Evolutionary conservation across 2,888 invertebrate genomes (phyloP).

Genomic region (Octodonta nipae): DNA sequence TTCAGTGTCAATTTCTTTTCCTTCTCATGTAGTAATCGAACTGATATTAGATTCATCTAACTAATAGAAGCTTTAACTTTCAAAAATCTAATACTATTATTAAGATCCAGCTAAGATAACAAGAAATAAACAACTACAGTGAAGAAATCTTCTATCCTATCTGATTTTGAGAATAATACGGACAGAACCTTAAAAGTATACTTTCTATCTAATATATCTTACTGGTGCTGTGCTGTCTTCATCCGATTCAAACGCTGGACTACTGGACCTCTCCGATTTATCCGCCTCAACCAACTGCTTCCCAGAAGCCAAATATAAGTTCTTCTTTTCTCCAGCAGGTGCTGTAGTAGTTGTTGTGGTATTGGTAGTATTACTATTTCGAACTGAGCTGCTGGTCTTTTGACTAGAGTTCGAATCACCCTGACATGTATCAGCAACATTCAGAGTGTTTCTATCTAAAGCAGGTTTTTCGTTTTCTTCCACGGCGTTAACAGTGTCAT

Average conservation of each 20-base stretch:
- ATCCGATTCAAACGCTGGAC: constrained; percentile 88
- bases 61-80: too few relatives aligned
- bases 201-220: too few relatives aligned
- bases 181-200: too few relatives aligned
- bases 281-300: constrained; percentile 33
- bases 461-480: constrained; percentile 13
- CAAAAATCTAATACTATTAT: too few relatives aligned
- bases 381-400: constrained; percentile 46
- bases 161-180: too few relatives aligned
- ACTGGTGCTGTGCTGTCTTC: constrained; percentile 56
- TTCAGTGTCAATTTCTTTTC: too few relatives aligned
- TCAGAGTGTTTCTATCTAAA: constrained; percentile 15
- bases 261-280: constrained; percentile 74
- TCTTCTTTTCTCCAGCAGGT: constrained; percentile 31
- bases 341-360: constrained; percentile 38
- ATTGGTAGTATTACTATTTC: constrained; percentile 44
- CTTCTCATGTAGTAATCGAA: too few relatives aligned
- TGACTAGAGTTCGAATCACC: constrained; percentile 49
- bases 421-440: constrained; percentile 24
- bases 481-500: constrained; percentile 22
- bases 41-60: too few relatives aligned
- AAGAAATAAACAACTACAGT: too few relatives aligned
- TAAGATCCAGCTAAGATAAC: too few relatives aligned
- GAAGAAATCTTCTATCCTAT: too few relatives aligned
- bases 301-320: constrained; percentile 7